Conservation (phyloP, 2,888 invertebrate species). For the Agonum fuliginosum region DNA sequence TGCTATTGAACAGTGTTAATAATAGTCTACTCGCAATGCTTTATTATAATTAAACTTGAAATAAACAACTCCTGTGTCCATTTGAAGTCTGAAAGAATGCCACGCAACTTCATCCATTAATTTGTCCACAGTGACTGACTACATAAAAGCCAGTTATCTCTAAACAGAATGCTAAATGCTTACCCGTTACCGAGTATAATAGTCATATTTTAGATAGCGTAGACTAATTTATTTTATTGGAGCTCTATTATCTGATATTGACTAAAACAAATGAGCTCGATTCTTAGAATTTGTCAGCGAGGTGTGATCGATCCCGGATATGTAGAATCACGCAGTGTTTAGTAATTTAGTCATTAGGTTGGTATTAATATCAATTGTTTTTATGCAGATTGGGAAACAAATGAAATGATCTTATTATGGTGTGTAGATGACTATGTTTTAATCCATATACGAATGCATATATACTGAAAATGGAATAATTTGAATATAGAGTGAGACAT, state of each 20-base stretch:
- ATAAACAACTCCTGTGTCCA: constrained; percentile 8
- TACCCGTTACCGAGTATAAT: constrained; percentile 34
- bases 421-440: not conserved
- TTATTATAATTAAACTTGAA: constrained; percentile 29
- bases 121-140: not conserved
- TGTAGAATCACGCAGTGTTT: constrained; percentile 19
- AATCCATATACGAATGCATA: no score
- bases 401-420: constrained; percentile 25
- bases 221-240: constrained; percentile 40
- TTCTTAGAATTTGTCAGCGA: constrained; percentile 39
- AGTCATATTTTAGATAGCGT: constrained; percentile 40
- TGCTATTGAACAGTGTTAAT: not conserved
- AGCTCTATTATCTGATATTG: constrained; percentile 35
- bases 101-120: constrained; percentile 33
- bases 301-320: constrained; percentile 39
- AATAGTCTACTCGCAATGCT: not conserved
- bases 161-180: constrained; percentile 41
- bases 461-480: no score
- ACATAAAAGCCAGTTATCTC: constrained; percentile 42
- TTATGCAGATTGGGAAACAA: constrained; percentile 27
- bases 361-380: constrained; percentile 44
- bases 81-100: not conserved
- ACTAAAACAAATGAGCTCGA: constrained; percentile 40
- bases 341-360: constrained; percentile 25
- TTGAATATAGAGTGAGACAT: no score